Base-by-base conservation (phyloP, 2,797 vertebrate species). In the Bucorvus abyssinicus region DNA sequence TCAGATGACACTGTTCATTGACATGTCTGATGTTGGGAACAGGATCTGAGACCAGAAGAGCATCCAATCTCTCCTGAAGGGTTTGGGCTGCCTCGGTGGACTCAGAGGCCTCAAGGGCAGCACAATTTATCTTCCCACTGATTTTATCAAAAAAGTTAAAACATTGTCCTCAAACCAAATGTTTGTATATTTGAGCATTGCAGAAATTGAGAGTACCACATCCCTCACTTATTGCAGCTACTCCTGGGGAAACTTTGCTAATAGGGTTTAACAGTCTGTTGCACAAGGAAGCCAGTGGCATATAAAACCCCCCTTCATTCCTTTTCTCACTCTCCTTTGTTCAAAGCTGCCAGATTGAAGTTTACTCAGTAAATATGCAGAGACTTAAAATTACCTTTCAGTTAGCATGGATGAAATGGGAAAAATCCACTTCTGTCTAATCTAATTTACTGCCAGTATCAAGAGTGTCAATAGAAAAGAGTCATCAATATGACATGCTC, bases 211-310 rank as follows among this genome's bases (percentile, higher is more conserved):
- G 76, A 89, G 40, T 64, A 52, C 34, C 57, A 73, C 77, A 70
- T 88, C 47, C 74, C 76, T 95, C 64, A 88, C 70, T 94, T 88
- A 91, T 30, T 93, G 77, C 60, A 92, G 68, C 36, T 92, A 64
- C 93, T 94, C 92, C 86, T 88, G 92, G 84, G 96, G 79, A 94
- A 96, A 86, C 50, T 80, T 93, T 89, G 67, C 80, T 96, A 94
- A 97, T 92, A 95, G 94, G 94, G 96, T 97, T 97, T 95, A 96
- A 95, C 93, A 97, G 95, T 96, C 95, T 95, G 87, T 93, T 96
- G 94, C 92, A 78, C 95, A 94, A 92, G 75, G 79, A 90, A 95
- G 80, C 55, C 79, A 67, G 44, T 80, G 92, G 76, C 70, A 90
- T 94, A 89, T 40, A 64, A 24, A 55, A 8, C 6, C 38, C 38